These are phyloP conservation scores for Nephrotoma guestfalica DNA, from an alignment of 2,888 invertebrate genomes.

Conservation along the genomic window DNA sequence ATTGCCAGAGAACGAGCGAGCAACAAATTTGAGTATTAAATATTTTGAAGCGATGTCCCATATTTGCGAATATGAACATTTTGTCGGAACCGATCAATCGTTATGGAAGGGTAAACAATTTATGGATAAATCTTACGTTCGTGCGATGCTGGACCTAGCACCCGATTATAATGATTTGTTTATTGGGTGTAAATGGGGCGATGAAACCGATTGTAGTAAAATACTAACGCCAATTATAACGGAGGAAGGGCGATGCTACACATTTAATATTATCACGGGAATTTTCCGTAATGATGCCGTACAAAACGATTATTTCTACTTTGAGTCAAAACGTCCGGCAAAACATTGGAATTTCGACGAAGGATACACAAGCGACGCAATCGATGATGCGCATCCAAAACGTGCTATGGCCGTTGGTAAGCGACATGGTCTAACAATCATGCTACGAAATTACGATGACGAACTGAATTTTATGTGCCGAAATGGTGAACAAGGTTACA, in stretches of 20 bases:
- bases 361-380: neutral
- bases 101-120: neutral
- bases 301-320: neutral
- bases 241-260: neutral
- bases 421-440: neutral
- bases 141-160: neutral
- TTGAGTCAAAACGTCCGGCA: neutral
- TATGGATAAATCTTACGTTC: neutral
- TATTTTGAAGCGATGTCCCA: neutral
- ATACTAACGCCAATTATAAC: neutral
- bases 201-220: neutral
- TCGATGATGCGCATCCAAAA: neutral
- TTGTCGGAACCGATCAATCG: neutral
- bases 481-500: neutral
- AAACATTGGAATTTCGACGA: neutral
- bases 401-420: neutral
- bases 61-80: constrained; percentile 1
- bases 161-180: neutral
- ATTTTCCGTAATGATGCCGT: neutral
- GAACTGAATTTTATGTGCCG: neutral
- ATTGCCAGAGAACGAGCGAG: neutral
- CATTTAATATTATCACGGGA: neutral
- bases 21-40: neutral
- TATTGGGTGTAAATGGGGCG: neutral
- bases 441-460: neutral